Base-by-base conservation (phyloP, 1,140 invertebrate species). In the Orchesella cincta region DNA sequence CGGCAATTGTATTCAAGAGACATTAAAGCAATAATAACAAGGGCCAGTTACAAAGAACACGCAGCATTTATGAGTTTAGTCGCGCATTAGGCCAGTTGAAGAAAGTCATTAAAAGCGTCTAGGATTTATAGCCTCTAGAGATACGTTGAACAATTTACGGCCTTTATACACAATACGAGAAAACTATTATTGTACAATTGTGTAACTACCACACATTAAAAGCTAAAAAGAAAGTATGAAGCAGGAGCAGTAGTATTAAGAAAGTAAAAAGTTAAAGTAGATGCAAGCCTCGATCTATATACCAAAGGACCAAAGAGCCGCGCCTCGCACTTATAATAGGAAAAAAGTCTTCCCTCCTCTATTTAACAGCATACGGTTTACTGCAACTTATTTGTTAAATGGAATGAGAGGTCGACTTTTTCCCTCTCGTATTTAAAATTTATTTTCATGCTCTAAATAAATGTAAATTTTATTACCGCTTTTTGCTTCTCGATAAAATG, bases 381-480 rank as follows among this genome's bases (percentile, higher is more conserved):
- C 23, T 62, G 8, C 26, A n/a, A 62, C 23, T 12, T 12, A 28
- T 62, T 8, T 18, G 26, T 26, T 62, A n/a, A 28, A 26, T n/a
- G 12, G 12, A 62, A 62, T 12, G 39, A 12, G 20, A 46, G 8
- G 39, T 12, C 20, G 8, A 23, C n/a, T 16, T 57, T 57, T 23
- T 57, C n/a, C 5, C 54, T n/a, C 12, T 23, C 54, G 8, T 23
- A 23, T 67, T 29, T 33, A 16, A 67, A 67, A 67, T 67, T 67
- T 67, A 31, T 67, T 67, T 31, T 12, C 54, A 33, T 31, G 31
- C 12, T 31, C 28, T 29, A 67, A 67, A 26, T 26, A 67, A 67
- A 67, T 67, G 62, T 67, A 67, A 67, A 67, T 67, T 67, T 67
- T 67, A 67, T 67, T 67, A 67, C 62, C 33, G n/a, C 26, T 67